Percentiles rank a stretch among this genome's conserved stretches.
Conservation (phyloP, 2,113 vertebrate species). For the Tylochromis polylepis region DNA sequence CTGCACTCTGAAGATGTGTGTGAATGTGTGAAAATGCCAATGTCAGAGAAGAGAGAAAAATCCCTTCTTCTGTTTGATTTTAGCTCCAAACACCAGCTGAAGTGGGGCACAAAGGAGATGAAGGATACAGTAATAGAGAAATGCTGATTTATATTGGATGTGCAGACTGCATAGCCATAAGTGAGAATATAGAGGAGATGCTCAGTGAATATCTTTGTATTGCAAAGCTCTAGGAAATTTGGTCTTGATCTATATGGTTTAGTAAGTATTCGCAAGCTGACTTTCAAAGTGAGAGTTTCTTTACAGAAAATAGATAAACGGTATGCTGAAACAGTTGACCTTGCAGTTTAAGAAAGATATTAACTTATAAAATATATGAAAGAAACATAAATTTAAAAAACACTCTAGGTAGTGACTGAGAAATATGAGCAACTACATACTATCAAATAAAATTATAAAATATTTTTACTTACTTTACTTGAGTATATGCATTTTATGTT, state of each 20-base stretch:
- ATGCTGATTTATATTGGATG: not conserved
- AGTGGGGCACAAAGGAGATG: not conserved
- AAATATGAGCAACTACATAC: not conserved
- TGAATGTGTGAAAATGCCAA: slow-evolving; percentile 5
- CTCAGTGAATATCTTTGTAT: not conserved
- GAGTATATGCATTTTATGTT: not conserved
- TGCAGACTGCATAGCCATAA: not conserved
- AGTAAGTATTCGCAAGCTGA: not conserved
- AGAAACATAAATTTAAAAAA: not conserved
- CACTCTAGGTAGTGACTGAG: not conserved
- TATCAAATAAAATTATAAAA: not conserved
- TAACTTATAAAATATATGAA: not conserved
- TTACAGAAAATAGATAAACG: not conserved
- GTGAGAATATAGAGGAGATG: not conserved
- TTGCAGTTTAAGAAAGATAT: not conserved
- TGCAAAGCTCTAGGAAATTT: not conserved
- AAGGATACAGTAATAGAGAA: not conserved
- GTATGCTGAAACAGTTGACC: not conserved
- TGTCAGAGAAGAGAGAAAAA: not conserved
- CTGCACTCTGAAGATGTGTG: slow-evolving; percentile 26
- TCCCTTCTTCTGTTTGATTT: not conserved
- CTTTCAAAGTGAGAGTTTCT: not conserved
- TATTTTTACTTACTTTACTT: not conserved
- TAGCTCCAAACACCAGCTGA: not conserved
- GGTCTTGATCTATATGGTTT: not conserved